Percentiles rank a stretch among this genome's conserved stretches.
Evolutionary conservation across 1,140 invertebrate species (phyloP).

Genomic region (Bombus ignitus): DNA sequence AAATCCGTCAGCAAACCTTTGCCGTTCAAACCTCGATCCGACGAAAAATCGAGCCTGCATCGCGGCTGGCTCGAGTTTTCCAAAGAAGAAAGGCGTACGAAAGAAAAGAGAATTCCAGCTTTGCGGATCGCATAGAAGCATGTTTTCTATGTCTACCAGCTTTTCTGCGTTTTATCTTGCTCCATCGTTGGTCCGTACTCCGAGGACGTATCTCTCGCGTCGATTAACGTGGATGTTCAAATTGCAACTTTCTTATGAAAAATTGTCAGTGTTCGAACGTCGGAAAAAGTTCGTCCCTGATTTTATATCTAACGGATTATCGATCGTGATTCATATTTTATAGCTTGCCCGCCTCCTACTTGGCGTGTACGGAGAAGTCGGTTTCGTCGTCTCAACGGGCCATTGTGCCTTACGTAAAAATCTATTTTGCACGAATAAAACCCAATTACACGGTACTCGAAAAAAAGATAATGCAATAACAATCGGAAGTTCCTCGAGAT

Average conservation of each 20-base stretch:
- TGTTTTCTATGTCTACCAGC: too few species aligned
- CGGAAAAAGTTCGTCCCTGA: background rate
- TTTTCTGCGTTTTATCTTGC: background rate
- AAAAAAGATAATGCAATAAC: background rate
- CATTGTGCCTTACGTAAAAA: background rate
- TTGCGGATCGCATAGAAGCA: too few species aligned
- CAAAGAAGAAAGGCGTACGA: background rate
- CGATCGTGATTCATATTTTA: background rate
- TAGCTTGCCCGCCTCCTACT: too few species aligned
- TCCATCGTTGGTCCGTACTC: background rate
- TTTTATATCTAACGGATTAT: background rate
- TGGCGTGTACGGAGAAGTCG: background rate
- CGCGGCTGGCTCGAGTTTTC: background rate
- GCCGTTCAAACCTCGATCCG: background rate
- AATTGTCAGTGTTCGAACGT: background rate
- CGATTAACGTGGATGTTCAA: conserved; percentile 1
- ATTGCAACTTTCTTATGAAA: background rate
- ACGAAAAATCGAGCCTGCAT: conserved; percentile 18
- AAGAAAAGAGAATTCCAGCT: background rate
- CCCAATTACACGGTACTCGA: background rate
- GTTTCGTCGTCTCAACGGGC: background rate
- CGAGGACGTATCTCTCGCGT: background rate
- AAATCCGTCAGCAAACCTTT: conserved; percentile 4
- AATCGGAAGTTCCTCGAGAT: background rate
- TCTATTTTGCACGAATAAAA: background rate